Evolutionary conservation across 1,140 invertebrate species (phyloP).

Genomic region (Penaeus vannamei): DNA sequence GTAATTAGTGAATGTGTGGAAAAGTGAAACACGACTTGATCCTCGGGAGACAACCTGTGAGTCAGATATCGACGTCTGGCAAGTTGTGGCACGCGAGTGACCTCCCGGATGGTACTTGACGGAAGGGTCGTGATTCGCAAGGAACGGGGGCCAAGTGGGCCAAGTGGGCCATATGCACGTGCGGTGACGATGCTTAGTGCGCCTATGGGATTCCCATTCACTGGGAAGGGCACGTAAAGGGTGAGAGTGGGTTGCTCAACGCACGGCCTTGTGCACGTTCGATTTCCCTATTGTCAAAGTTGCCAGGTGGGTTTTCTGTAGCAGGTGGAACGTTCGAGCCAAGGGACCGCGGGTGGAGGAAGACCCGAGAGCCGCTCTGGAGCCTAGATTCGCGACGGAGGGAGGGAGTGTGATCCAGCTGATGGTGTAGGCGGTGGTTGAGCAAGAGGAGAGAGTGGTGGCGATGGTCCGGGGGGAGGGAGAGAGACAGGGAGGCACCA

Average conservation of each 20-base stretch:
- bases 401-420: constrained; percentile 5
- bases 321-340: neutral
- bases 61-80: too few relatives aligned
- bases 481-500: constrained; percentile 41
- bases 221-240: neutral
- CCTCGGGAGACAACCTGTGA: too few relatives aligned
- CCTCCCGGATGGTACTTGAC: too few relatives aligned
- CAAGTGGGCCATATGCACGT: too few relatives aligned
- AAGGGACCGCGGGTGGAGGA: neutral
- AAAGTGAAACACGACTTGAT: too few relatives aligned
- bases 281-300: constrained; percentile 34
- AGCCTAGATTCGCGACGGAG: neutral
- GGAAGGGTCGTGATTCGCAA: too few relatives aligned
- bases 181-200: too few relatives aligned
- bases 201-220: too few relatives aligned
- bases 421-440: constrained; percentile 35
- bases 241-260: constrained; percentile 32
- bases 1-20: neutral
- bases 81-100: too few relatives aligned
- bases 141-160: too few relatives aligned
- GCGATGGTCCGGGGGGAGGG: neutral
- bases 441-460: constrained; percentile 39
- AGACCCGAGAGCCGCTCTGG: too few relatives aligned
- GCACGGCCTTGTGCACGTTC: constrained; percentile 35
- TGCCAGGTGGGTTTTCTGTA: neutral